Evolutionary conservation across 2,113 vertebrate genomes (phyloP), one percentile per base, ranked within the genome.

Genomic region (Centropus unirufus): DNA sequence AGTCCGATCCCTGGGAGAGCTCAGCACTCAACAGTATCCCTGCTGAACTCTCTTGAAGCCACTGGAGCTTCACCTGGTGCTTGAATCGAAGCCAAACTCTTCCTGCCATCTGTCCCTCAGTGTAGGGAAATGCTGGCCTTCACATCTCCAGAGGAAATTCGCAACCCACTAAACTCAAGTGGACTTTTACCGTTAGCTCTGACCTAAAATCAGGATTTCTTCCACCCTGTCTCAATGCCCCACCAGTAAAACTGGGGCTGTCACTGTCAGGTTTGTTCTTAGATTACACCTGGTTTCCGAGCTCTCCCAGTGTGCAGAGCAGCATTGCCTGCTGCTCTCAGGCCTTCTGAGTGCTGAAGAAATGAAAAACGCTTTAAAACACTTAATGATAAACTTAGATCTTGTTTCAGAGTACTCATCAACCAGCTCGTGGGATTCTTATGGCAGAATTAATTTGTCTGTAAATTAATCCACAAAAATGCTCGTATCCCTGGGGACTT

Each of bases 381-480:
- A 21, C 49, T 52, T 47, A 34, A 46, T 40, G 58, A 72, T 24
- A 83, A 86, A 83, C 55, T 22, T 21, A 81, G 57, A 70, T 54
- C 5, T 74, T 64, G 87, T 90, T 94, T 58, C 62, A 58, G 46
- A 49, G 40, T 36, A 90, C n/a, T 94, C 68, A 29, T 90, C 87
- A 83, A 20, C 24, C 34, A 58, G 63, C 72, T 88, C 9, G 0
- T 68, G 52, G 63, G 91, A 87, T 90, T 92, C 52, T 24, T 34
- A 23, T 15, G 61, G 76, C 63, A 90, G 76, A 78, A 75, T 68
- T 72, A 83, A 89, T 96, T 82, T 90, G 61, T 75, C 85, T 86
- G 57, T 57, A 83, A 95, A 88, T 94, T 63, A 95, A 83, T 87
- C 69, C 90, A 89, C 92, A 79, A 40, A 94, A 91, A 69, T 22